phyloP scores from a whole-genome alignment of 2,888 invertebrate species.

The Eupithecia centaureata region DNA sequence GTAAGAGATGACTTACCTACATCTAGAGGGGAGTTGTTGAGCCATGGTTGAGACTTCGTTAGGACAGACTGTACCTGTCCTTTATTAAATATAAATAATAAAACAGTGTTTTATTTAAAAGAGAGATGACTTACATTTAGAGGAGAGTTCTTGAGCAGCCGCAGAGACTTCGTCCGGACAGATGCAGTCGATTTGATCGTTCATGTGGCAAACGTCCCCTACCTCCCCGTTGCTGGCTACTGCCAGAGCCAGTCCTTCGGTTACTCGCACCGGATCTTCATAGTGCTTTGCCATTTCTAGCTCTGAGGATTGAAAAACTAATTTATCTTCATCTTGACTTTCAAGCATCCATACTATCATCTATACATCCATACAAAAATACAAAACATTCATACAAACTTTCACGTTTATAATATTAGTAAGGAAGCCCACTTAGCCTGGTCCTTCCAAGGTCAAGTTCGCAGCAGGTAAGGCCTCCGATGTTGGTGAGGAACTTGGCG shows the following conservation, averaged over 20 bases:
- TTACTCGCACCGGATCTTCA: conserved; percentile 56
- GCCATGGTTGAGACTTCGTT: background rate
- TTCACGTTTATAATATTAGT: too few species aligned
- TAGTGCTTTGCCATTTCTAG: conserved; percentile 58
- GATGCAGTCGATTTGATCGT: background rate
- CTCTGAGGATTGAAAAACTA: conserved; percentile 48
- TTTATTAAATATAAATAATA: too few species aligned
- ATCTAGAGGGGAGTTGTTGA: background rate
- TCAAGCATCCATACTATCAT: too few species aligned
- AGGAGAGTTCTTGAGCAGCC: background rate
- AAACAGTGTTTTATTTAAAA: too few species aligned
- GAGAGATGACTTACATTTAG: background rate
- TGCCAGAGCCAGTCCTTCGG: conserved; percentile 66
- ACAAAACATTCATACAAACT: too few species aligned
- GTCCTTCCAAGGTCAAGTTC: conserved; percentile 66
- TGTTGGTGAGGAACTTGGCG: conserved; percentile 57
- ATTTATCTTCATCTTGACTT: too few species aligned
- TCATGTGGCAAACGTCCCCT: background rate
- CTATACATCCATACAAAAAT: too few species aligned
- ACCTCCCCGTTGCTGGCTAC: conserved; percentile 49
- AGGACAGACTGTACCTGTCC: background rate
- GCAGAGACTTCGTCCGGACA: background rate
- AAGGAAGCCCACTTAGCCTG: conserved; percentile 61
- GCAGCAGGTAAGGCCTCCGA: conserved; percentile 53
- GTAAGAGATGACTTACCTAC: background rate